A percentile compares a stretch with the other conserved stretches of the same genome.
Conservation (phyloP, 2,113 vertebrate species). For the Dipodomys spectabilis region DNA sequence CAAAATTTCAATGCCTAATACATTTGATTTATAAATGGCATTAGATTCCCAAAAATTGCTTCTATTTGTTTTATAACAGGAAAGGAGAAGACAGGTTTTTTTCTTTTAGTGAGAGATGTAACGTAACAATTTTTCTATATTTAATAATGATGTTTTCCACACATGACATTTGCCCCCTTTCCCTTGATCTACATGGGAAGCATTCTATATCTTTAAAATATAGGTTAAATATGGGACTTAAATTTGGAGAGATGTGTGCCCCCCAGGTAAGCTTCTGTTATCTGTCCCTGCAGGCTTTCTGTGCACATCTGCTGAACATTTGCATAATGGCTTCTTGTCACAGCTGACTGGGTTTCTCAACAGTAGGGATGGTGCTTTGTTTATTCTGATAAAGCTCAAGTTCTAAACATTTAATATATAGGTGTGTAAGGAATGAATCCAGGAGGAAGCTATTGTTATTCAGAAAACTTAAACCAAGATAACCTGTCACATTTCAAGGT, state of each 20-base stretch:
- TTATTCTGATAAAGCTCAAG: background rate
- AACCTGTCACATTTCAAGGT: background rate
- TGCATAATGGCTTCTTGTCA: background rate
- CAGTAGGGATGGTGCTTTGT: background rate
- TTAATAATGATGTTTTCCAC: background rate
- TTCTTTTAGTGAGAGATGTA: background rate
- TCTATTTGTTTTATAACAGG: background rate
- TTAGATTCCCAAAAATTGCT: background rate
- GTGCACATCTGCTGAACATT: background rate
- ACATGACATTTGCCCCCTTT: background rate
- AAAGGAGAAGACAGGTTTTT: background rate
- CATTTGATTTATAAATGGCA: background rate
- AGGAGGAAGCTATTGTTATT: background rate
- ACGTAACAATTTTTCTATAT: background rate
- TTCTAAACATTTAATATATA: background rate
- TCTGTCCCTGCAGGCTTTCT: background rate
- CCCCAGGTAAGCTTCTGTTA: background rate
- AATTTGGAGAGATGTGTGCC: background rate
- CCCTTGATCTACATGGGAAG: background rate
- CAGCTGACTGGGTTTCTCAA: background rate
- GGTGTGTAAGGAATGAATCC: background rate
- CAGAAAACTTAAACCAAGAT: constrained; percentile 28
- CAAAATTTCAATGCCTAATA: constrained; percentile 1
- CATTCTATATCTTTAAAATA: background rate
- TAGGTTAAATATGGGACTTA: background rate